Evolutionary conservation across 2,797 vertebrate species (phyloP).

Genomic region (Atherinosoma microstoma): DNA sequence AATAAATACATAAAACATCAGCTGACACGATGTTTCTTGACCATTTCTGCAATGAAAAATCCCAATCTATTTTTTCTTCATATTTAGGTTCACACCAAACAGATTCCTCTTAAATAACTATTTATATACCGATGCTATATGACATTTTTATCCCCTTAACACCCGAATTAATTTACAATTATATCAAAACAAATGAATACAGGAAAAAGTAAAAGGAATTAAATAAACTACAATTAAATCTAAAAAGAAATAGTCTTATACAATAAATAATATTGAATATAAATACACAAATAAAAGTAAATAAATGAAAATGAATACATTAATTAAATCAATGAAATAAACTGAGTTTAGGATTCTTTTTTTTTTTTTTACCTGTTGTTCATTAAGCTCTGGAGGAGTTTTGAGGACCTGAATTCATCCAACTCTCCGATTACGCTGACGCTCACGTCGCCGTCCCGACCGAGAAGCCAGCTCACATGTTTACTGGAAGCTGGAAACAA

Average conservation of each 20-base stretch:
- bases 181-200: too few species aligned
- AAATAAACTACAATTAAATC: too few species aligned
- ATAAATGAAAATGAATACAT: too few species aligned
- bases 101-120: neutral
- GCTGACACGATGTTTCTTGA: neutral
- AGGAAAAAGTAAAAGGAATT: neutral
- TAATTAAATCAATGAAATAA: too few species aligned
- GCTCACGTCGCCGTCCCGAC: constrained; percentile 84
- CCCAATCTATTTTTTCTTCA: too few species aligned
- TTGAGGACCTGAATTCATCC: constrained; percentile 79
- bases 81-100: neutral
- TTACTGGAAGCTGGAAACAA: constrained; percentile 58
- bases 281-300: too few species aligned
- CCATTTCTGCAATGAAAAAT: neutral
- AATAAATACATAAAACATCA: neutral
- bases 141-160: neutral
- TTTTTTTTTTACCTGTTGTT: constrained; percentile 61
- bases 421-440: constrained; percentile 81
- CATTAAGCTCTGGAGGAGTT: constrained; percentile 72
- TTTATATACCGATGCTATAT: neutral
- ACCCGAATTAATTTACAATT: too few species aligned
- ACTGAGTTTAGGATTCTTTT: too few species aligned
- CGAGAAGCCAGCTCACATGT: constrained; percentile 80
- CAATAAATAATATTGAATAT: too few species aligned
- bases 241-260: too few species aligned